phyloP scores from a whole-genome alignment of 2,797 vertebrate genomes.

The Scleropages formosus region DNA sequence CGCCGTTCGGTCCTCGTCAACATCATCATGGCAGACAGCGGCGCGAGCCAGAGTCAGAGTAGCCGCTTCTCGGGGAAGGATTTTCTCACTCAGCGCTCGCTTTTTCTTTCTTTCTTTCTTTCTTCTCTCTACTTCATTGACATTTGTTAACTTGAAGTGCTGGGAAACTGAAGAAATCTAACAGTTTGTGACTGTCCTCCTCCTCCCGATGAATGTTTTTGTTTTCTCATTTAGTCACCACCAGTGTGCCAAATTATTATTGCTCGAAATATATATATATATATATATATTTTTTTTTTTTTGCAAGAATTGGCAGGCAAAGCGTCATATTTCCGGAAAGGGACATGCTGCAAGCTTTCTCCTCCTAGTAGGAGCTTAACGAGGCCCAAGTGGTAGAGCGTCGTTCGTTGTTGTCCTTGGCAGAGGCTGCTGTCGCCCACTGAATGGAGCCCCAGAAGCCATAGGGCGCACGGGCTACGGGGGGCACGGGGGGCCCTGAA shows the following conservation, averaged over 20 bases:
- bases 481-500: no score
- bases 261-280: conserved; percentile 52
- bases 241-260: conserved; percentile 68
- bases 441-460: conserved; percentile 70
- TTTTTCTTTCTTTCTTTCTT: conserved; percentile 8
- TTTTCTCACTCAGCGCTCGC: no score
- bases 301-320: conserved; percentile 46
- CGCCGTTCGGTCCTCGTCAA: no score
- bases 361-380: conserved; percentile 51
- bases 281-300: no score
- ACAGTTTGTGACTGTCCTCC: conserved; percentile 50
- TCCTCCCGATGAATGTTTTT: conserved; percentile 60
- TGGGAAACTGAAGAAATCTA: conserved; percentile 42
- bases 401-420: conserved; percentile 57
- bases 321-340: conserved; percentile 45
- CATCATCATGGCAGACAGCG: no score
- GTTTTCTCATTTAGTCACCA: conserved; percentile 54
- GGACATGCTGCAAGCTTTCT: conserved; percentile 64
- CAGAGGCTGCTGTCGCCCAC: conserved; percentile 50
- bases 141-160: conserved; percentile 34
- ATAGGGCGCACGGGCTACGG: conserved; percentile 63
- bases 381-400: conserved; percentile 43
- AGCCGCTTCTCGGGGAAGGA: no score
- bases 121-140: conserved; percentile 32
- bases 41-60: no score